Conservation (phyloP, 2,888 invertebrate species). For the Harmothoe impar region DNA sequence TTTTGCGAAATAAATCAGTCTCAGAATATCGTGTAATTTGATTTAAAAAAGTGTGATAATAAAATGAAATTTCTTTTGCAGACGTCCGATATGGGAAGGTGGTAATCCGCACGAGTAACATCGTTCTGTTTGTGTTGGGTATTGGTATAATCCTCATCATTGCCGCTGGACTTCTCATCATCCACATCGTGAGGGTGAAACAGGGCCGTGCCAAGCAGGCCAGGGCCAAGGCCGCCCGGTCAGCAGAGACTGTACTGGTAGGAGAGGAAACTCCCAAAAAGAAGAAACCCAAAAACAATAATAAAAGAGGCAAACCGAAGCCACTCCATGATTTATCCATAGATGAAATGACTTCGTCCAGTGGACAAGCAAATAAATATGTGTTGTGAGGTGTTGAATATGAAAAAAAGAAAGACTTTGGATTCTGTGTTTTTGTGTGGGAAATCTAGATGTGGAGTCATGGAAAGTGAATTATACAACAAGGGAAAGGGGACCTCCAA, state of each 20-base stretch:
- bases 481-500: too few species aligned
- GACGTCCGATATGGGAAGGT: neutral
- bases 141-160: slow-evolving; percentile 11
- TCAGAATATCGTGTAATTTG: too few species aligned
- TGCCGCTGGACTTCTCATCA: neutral
- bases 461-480: too few species aligned
- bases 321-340: neutral
- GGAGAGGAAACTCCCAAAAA: neutral
- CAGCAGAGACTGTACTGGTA: neutral
- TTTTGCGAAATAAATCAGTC: too few species aligned
- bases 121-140: neutral
- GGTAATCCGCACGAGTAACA: neutral
- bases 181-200: neutral
- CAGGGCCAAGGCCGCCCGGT: neutral
- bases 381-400: neutral
- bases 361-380: slow-evolving; percentile 7
- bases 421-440: too few species aligned
- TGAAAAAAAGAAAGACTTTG: too few species aligned
- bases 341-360: neutral
- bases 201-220: neutral
- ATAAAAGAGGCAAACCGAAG: neutral
- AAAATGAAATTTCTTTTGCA: neutral
- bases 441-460: too few species aligned
- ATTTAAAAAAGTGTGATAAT: too few species aligned
- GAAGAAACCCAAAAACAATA: neutral